Evolutionary conservation across 2,113 vertebrate genomes (phyloP).

Genomic region (Chrysochloris asiatica): DNA sequence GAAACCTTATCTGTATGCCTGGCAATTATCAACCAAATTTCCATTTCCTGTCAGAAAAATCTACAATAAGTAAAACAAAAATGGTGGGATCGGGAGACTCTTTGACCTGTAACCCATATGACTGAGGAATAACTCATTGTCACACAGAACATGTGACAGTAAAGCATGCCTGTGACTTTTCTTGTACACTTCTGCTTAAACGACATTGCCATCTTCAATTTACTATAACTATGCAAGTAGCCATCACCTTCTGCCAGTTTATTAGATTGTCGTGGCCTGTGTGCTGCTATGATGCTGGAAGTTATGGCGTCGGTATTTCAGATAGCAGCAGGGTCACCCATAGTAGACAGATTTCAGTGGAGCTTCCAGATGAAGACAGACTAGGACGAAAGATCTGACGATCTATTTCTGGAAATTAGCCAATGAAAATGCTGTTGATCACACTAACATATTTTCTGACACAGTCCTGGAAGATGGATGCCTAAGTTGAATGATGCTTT

Average conservation of each 20-base stretch:
- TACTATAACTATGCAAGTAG: not conserved
- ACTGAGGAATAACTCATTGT: not conserved
- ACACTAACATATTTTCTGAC: not conserved
- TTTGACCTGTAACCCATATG: not conserved
- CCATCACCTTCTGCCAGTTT: not conserved
- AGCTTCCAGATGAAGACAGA: not conserved
- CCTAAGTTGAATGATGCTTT: not conserved
- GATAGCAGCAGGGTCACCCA: not conserved
- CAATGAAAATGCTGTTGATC: not conserved
- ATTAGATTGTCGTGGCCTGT: not conserved
- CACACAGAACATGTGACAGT: not conserved
- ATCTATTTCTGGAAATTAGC: not conserved
- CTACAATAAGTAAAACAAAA: conserved; percentile 40
- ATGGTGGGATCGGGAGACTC: not conserved
- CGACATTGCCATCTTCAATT: not conserved
- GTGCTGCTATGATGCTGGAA: not conserved
- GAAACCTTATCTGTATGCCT: conserved; percentile 61
- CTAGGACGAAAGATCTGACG: not conserved
- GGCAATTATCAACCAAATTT: conserved; percentile 64
- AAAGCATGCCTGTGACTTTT: not conserved
- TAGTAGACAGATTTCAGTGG: not conserved
- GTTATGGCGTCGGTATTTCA: not conserved
- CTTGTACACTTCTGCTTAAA: not conserved
- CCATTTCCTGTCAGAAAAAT: conserved; percentile 62
- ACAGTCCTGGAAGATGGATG: not conserved